phyloP scores from a whole-genome alignment of 2,797 vertebrate genomes.

The Columba guinea region DNA sequence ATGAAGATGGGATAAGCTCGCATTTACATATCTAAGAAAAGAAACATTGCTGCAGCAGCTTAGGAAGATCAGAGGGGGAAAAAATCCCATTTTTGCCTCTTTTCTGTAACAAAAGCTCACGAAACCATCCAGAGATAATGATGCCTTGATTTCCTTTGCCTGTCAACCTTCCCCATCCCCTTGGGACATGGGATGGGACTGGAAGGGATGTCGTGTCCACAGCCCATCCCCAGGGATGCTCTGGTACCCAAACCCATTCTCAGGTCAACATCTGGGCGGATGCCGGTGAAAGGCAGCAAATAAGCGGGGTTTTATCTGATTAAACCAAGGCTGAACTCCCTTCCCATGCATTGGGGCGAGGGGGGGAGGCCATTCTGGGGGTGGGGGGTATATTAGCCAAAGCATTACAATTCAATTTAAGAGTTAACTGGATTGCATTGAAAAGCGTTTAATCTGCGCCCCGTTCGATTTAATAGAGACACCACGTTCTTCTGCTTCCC shows the following conservation, averaged over 20 bases:
- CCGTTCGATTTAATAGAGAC: slow-evolving; percentile 31
- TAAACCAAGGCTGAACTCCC: slow-evolving; percentile 69
- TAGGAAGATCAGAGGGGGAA: slow-evolving; percentile 17
- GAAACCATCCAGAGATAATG: slow-evolving; percentile 30
- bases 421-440: slow-evolving; percentile 75
- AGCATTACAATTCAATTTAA: slow-evolving; percentile 50
- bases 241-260: neutral
- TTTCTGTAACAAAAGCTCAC: slow-evolving; percentile 28
- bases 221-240: too few species aligned
- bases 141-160: neutral
- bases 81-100: neutral
- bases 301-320: slow-evolving; percentile 72
- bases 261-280: too few species aligned
- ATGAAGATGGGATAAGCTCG: neutral
- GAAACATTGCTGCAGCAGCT: neutral
- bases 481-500: neutral
- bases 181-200: neutral
- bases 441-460: slow-evolving; percentile 66
- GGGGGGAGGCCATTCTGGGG: neutral
- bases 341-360: neutral
- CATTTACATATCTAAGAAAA: slow-evolving; percentile 67
- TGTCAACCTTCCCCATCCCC: neutral
- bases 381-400: neutral
- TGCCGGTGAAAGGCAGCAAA: neutral
- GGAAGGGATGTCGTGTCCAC: too few species aligned